phyloP scores from a whole-genome alignment of 2,113 vertebrate species.

The Colinus virginianus region DNA sequence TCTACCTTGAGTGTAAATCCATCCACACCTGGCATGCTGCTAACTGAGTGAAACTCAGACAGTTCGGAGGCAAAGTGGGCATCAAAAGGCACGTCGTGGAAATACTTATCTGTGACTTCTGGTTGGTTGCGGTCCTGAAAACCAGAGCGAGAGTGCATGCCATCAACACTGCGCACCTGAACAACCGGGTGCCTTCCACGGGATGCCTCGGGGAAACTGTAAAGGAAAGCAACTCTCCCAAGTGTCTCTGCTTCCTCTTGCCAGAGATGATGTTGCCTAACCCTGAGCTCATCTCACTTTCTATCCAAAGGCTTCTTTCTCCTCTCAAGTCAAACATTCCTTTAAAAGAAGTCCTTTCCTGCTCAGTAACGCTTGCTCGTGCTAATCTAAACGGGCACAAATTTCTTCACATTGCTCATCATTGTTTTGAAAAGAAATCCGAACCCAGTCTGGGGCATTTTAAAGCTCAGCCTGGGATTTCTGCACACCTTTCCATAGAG shows the following conservation, averaged over 20 bases:
- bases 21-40: constrained; percentile 91
- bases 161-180: neutral
- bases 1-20: constrained; percentile 97
- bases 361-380: neutral
- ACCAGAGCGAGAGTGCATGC: neutral
- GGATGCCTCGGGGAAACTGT: no score
- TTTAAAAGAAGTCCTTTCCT: neutral
- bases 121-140: constrained; percentile 93
- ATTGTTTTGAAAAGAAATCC: neutral
- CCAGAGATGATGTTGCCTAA: neutral
- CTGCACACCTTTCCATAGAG: neutral
- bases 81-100: constrained; percentile 96
- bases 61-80: constrained; percentile 90
- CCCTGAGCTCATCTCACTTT: neutral
- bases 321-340: neutral
- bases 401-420: neutral
- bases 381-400: neutral
- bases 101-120: constrained; percentile 89
- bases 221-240: neutral
- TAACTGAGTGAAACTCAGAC: constrained; percentile 85
- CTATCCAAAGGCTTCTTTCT: neutral
- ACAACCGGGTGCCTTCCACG: neutral
- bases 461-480: neutral
- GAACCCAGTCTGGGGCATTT: neutral
- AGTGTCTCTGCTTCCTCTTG: neutral